Evolutionary conservation across 2,113 vertebrate genomes (phyloP).

Genomic region (Rhadina sibilatrix): DNA sequence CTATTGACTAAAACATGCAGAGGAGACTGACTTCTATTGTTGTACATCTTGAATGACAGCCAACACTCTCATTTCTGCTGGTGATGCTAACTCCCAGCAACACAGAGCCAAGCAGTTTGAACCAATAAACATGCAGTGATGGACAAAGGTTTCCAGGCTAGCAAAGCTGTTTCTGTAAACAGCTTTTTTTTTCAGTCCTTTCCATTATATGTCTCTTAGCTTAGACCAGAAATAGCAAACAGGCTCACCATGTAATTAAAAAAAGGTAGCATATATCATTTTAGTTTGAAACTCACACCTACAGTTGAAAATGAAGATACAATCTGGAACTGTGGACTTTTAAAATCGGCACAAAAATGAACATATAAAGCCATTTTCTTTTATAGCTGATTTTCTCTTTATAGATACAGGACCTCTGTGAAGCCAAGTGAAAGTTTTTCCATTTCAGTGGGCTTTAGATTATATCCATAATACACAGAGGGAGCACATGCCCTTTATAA

Average conservation of each 20-base stretch:
- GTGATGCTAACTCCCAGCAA: not conserved
- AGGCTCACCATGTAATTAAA: not conserved
- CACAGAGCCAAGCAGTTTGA: not conserved
- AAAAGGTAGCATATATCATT: not conserved
- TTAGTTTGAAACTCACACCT: not conserved
- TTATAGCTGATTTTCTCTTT: not conserved
- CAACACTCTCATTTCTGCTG: not conserved
- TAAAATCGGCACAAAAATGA: not conserved
- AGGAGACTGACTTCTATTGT: not conserved
- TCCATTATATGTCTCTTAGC: not conserved
- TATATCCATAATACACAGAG: not conserved
- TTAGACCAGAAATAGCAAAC: not conserved
- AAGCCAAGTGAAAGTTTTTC: not conserved
- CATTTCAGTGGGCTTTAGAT: conserved; percentile 23
- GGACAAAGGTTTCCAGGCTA: not conserved
- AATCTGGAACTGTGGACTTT: not conserved
- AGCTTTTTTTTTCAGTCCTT: not conserved
- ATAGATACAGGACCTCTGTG: not conserved
- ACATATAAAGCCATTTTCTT: not conserved
- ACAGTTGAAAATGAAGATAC: not conserved
- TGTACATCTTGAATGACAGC: not conserved
- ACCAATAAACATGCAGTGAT: not conserved
- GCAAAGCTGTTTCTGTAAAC: not conserved
- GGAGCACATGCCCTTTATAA: not conserved
- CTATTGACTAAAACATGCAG: not conserved